Base-by-base conservation (phyloP, 2,797 vertebrate genomes). In the Novumbra hubbsi region DNA sequence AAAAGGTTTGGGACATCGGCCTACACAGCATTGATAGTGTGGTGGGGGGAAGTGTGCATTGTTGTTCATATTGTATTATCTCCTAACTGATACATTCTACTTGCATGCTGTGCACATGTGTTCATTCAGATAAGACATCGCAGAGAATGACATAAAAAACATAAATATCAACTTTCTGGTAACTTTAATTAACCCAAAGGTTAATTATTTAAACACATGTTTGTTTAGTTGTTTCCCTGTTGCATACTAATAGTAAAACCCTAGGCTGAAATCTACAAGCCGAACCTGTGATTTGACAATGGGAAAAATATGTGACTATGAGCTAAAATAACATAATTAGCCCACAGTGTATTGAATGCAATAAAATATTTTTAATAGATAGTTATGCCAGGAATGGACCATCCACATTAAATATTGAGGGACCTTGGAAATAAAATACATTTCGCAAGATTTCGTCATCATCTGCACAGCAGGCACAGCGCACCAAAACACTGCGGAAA, bases 381-480 rank as follows among this genome's bases (percentile, higher is more conserved):
- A 34, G 21, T 45, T 17, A 24, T 21, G 32, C 19, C 38, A 52
- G 69, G 5, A 38, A 49, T 8, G 45, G 62, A 72, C 76, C 14
- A 55, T 30, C 14, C 63, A 45, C 7, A 50, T 78, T 24, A 71
- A 80, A 81, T 73, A 67, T 72, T 49, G 27, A 76, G 45, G 27
- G 57, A 79, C 73, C 57, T 30, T 32, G n/a, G 65, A 67, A 67
- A 65, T 65, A 19, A 73, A 27, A 21, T 71, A 52, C 41, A 71
- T 86, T 83, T 78, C 79, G 52, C n/a, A 52, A 71, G 27, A 72
- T 86, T 83, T 84, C 73, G 57, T 81, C 73, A 83, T 81, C 63
- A 75, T 74, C 41, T 57, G 66, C 55, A 70, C 65, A 72, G 45
- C 55, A 63, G 57, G 63, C 55, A 70, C 65, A 72, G 50, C 32